Base-by-base conservation (phyloP, 2,888 invertebrate genomes). In the Eristalinus sepulchralis region DNA sequence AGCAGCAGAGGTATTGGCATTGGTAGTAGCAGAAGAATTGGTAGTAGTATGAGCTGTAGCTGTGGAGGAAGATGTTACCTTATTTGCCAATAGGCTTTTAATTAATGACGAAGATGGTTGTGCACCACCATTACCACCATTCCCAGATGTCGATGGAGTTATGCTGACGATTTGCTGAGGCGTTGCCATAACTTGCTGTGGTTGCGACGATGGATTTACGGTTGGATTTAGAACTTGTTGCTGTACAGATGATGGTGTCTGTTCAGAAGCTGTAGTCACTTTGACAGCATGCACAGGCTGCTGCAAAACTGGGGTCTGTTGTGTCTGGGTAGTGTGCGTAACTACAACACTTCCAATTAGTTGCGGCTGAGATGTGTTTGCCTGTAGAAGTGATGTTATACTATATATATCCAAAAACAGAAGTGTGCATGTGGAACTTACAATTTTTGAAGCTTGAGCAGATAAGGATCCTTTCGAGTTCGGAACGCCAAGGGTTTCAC, bases 31-130 rank as follows among this genome's bases (percentile, higher is more conserved):
- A 83, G 78, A 78, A 78, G 82, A 76, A 81, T 85, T 85, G 75
- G 83, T 80, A 83, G 88, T 75, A 72, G 81, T 77, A 72, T 72
- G 80, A 88, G 84, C 88, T 88, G 88, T 83, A 84, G 86, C 81
- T 86, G 82, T 90, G 92, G 89, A 87, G 92, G 89, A 88, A 88
- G 89, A 86, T 85, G 92, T 93, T 94, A 98, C 97, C 96, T 98
- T 98, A 93, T 97, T 97, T 90, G 98, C 98, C 92, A 98, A 94
- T 89, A 98, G 94, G 93, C 97, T 98, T 93, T 98, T 98, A 92
- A 98, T 98, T 89, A 98, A 94, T 83, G 97, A 97, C 71, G 97
- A 96, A 91, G 95, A 90, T 68, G 88, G 89, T 77, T 84, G 91
- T 63, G 81, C 4, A 72, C 83, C 66, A 39, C 83, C 67, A 39